phyloP scores from a whole-genome alignment of 2,797 vertebrate genomes.

The Spea hammondii region DNA sequence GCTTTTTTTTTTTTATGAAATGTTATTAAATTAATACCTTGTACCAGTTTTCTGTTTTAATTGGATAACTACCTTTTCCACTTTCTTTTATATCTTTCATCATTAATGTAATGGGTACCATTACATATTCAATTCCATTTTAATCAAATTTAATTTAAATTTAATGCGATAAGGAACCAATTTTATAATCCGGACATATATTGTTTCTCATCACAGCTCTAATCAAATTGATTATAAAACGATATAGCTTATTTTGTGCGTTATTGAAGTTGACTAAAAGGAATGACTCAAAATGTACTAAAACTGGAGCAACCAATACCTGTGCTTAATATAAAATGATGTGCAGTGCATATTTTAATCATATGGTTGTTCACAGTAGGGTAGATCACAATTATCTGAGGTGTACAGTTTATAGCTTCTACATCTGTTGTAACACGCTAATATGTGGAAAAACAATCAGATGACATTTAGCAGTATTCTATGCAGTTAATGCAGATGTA shows the following conservation, averaged over 20 bases:
- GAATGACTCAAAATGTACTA: constrained; percentile 19
- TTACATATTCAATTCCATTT: constrained; percentile 44
- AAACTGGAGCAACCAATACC: constrained; percentile 15
- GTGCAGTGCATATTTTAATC: background rate
- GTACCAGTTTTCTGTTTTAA: constrained; percentile 36
- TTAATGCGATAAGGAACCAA: constrained; percentile 48
- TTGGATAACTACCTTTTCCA: constrained; percentile 34
- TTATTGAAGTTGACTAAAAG: constrained; percentile 22
- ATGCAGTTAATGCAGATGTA: too few species aligned
- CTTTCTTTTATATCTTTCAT: constrained; percentile 24
- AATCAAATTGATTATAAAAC: constrained; percentile 49
- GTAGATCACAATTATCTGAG: too few species aligned
- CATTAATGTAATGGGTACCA: constrained; percentile 49
- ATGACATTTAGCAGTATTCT: too few species aligned
- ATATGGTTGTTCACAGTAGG: too few species aligned
- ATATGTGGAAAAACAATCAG: too few species aligned
- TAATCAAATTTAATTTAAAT: constrained; percentile 52
- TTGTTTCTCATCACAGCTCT: constrained; percentile 44
- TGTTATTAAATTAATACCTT: constrained; percentile 39
- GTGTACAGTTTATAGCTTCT: too few species aligned
- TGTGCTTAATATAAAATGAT: constrained; percentile 10
- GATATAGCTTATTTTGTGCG: constrained; percentile 25
- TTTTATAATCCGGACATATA: constrained; percentile 45
- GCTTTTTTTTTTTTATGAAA: constrained; percentile 26
- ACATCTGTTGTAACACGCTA: too few species aligned